These are phyloP conservation scores for Sander vitreus DNA, from an alignment of 2,113 vertebrate species.

Conservation along the genomic window DNA sequence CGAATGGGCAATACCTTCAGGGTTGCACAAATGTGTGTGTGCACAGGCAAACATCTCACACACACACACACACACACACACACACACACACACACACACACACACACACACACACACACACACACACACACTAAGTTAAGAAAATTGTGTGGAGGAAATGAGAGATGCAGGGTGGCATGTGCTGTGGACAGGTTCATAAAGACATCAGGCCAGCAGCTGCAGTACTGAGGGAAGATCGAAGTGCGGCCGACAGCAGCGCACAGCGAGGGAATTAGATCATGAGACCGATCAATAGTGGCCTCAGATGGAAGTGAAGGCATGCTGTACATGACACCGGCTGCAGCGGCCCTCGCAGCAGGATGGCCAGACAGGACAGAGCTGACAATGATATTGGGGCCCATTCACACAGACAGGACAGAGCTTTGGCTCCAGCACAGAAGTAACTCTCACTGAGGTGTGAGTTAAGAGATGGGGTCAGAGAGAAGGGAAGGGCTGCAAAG, in stretches of 20 bases:
- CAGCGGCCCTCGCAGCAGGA: slow-evolving; percentile 10
- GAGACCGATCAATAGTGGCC: slow-evolving; percentile 68
- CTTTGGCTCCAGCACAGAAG: slow-evolving; percentile 46
- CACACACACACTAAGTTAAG: slow-evolving; percentile 7
- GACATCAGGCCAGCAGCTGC: slow-evolving; percentile 49
- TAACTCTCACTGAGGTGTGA: slow-evolving; percentile 35
- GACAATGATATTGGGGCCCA: slow-evolving; percentile 55
- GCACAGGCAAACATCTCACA: slow-evolving; percentile 22
- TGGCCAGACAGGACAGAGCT: slow-evolving; percentile 17
- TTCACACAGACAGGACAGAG: slow-evolving; percentile 43
- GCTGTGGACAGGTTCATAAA: slow-evolving; percentile 69
- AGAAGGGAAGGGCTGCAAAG: slow-evolving; percentile 6
- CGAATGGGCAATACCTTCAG: slow-evolving; percentile 41
- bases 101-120: slow-evolving; percentile 3
- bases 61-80: slow-evolving; percentile 2
- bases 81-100: slow-evolving; percentile 13
- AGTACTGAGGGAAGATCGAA: slow-evolving; percentile 54
- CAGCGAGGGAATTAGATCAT: slow-evolving; percentile 73
- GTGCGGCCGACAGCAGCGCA: slow-evolving; percentile 46
- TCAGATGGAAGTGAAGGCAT: slow-evolving; percentile 57
- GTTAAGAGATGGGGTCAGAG: slow-evolving; percentile 24
- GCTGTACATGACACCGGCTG: slow-evolving; percentile 47
- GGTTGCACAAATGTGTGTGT: neutral
- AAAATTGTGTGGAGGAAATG: slow-evolving; percentile 36
- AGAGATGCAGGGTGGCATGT: slow-evolving; percentile 19